phyloP scores from a whole-genome alignment of 2,113 vertebrate genomes.

The Thunnus thynnus region DNA sequence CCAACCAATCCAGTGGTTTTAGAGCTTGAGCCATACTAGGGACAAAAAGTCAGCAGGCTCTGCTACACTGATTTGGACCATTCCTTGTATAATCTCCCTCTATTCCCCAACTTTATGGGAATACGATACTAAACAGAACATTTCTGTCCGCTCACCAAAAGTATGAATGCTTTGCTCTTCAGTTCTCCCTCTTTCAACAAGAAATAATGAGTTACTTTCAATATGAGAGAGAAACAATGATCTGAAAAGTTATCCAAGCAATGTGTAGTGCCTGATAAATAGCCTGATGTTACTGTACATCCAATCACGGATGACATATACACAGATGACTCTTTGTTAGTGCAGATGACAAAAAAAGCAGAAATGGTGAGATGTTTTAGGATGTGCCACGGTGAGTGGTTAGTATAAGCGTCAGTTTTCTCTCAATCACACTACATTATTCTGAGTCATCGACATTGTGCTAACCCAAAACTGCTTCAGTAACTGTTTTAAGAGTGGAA shows the following conservation, averaged over 20 bases:
- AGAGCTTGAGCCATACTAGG: not conserved
- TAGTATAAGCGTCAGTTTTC: conserved; percentile 27
- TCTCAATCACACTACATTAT: conserved; percentile 20
- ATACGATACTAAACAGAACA: not conserved
- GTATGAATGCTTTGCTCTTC: not conserved
- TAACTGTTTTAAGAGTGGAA: conserved; percentile 16
- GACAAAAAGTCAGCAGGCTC: not conserved
- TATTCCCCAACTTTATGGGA: conserved; percentile 7
- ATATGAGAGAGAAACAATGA: conserved; percentile 4
- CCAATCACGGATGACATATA: not conserved
- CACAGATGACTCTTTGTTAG: conserved; percentile 22
- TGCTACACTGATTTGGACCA: not conserved
- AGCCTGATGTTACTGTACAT: not conserved
- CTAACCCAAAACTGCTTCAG: conserved; percentile 29
- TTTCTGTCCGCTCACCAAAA: not conserved
- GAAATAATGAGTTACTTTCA: not conserved
- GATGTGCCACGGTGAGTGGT: conserved; percentile 16
- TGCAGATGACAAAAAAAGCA: conserved; percentile 16
- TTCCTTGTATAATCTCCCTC: not conserved
- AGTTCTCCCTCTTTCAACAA: not conserved
- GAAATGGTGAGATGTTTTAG: conserved; percentile 14
- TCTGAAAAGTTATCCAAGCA: not conserved
- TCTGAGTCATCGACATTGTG: not conserved
- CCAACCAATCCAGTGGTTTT: not conserved
- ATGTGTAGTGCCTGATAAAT: not conserved